Conservation (phyloP, 2,888 invertebrate species). For the Schizaphis graminum region DNA sequence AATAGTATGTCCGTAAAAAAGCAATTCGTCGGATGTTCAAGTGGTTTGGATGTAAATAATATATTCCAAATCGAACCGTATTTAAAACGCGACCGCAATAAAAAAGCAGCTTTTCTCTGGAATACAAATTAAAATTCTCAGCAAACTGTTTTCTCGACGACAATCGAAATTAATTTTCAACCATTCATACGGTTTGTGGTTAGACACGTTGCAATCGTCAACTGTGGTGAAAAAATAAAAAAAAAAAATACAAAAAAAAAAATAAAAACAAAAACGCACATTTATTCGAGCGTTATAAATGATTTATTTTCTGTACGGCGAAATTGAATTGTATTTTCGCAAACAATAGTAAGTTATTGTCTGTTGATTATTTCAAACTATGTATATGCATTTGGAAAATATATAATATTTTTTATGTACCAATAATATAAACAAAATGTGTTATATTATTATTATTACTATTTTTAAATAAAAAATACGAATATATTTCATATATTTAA, state of each 20-base stretch:
- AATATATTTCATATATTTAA: not conserved
- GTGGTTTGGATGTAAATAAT: not conserved
- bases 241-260: not conserved
- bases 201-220: conserved; percentile 18
- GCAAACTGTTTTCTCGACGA: not conserved
- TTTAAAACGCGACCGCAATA: conserved; percentile 10
- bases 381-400: not conserved
- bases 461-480: not conserved
- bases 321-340: conserved; percentile 19
- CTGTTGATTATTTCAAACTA: not conserved
- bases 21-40: conserved; percentile 17
- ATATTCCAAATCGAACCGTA: conserved; percentile 8
- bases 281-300: not conserved
- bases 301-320: not conserved
- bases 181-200: not conserved
- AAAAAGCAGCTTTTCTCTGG: not conserved
- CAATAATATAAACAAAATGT: not conserved
- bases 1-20: not conserved
- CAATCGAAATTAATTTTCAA: conserved; percentile 37
- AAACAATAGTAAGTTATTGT: not conserved
- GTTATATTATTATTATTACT: not conserved
- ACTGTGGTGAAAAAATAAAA: not conserved
- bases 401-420: not conserved
- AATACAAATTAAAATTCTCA: conserved; percentile 27
- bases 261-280: not conserved